Conservation (phyloP, 2,113 vertebrate species). For the Microcebus ravelobensis region DNA sequence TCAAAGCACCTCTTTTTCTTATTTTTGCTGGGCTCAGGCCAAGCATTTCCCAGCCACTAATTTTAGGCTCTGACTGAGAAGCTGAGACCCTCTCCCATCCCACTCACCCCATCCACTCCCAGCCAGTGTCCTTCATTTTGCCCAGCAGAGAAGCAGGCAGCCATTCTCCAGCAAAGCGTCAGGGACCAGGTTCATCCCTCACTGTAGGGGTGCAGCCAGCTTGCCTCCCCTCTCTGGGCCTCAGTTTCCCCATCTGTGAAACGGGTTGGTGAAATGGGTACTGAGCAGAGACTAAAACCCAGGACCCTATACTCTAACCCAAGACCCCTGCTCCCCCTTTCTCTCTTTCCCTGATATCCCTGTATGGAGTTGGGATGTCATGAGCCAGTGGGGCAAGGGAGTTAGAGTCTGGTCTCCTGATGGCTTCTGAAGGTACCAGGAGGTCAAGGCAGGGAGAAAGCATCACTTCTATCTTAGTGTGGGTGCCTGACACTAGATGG, state of each 20-base stretch:
- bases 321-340: neutral
- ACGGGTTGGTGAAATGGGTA: neutral
- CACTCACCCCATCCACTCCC: neutral
- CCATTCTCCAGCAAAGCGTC: neutral
- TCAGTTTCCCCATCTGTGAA: constrained; percentile 50
- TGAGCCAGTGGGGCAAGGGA: neutral
- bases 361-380: neutral
- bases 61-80: constrained; percentile 64
- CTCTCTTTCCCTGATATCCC: neutral
- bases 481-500: neutral
- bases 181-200: neutral
- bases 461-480: neutral
- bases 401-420: neutral
- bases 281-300: neutral
- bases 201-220: neutral
- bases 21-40: constrained; percentile 38
- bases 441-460: neutral
- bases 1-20: constrained; percentile 42
- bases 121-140: neutral
- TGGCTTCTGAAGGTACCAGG: neutral
- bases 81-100: constrained; percentile 39
- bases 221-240: neutral
- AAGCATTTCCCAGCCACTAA: constrained; percentile 61
- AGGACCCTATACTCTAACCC: neutral
- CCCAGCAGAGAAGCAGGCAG: neutral